A percentile compares a stretch with the other conserved stretches of the same genome.
Conservation (phyloP, 2,888 invertebrate genomes). For the Phragmatobia fuliginosa region DNA sequence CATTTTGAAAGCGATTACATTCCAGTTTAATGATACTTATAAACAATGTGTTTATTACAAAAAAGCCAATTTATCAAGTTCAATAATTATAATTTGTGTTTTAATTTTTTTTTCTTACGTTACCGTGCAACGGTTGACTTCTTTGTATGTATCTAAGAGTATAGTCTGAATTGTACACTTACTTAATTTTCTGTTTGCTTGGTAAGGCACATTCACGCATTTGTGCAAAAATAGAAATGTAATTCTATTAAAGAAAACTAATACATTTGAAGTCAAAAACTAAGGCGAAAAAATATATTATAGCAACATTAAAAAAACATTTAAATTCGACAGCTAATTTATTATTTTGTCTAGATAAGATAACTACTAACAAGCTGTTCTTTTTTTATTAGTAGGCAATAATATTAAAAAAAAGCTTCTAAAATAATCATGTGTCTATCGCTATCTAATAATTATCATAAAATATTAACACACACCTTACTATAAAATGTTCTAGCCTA, state of each 20-base stretch:
- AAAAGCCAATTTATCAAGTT: no score
- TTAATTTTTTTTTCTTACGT: slow-evolving; percentile 5
- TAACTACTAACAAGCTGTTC: not conserved
- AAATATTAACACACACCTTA: slow-evolving; percentile 6
- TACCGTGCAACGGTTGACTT: slow-evolving; percentile 13
- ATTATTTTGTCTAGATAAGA: not conserved
- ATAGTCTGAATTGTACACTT: not conserved
- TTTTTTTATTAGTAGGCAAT: slow-evolving; percentile 3
- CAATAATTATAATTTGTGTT: not conserved
- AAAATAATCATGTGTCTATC: not conserved
- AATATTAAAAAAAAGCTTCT: slow-evolving; percentile 2
- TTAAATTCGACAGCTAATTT: not conserved
- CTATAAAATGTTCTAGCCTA: not conserved
- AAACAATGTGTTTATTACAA: no score
- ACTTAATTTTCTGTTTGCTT: not conserved
- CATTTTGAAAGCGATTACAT: not conserved
- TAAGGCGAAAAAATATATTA: not conserved
- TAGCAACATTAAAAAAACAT: not conserved
- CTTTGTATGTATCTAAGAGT: slow-evolving; percentile 10
- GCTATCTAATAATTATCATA: slow-evolving; percentile 1
- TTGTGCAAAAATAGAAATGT: no score
- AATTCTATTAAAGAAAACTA: not conserved
- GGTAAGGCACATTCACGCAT: not conserved
- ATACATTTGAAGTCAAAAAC: not conserved
- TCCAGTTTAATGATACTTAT: not conserved